Evolutionary conservation across 2,888 invertebrate species (phyloP).

Genomic region (Brenthis hecate): DNA sequence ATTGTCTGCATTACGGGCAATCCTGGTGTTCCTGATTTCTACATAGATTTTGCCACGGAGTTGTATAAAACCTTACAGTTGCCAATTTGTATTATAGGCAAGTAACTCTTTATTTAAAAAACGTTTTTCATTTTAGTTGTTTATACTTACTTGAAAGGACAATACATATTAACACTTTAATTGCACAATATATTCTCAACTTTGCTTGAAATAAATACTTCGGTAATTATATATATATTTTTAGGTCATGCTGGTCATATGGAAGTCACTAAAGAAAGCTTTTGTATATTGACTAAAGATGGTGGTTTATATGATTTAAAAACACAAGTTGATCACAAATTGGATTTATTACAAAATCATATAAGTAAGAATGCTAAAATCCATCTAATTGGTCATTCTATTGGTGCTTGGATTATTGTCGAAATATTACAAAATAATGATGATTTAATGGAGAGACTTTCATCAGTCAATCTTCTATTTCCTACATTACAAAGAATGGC

Average conservation of each 20-base stretch:
- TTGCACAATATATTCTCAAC: not conserved
- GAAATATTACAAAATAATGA: conserved; percentile 85
- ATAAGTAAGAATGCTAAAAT: conserved; percentile 88
- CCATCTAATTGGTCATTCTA: conserved; percentile 94
- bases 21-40: conserved; percentile 93
- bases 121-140: not conserved
- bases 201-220: not conserved
- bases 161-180: no score
- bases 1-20: conserved; percentile 92
- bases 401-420: conserved; percentile 92
- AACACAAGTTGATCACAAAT: conserved; percentile 91
- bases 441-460: conserved; percentile 77
- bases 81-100: conserved; percentile 91
- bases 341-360: conserved; percentile 88
- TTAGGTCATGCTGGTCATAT: conserved; percentile 90
- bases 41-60: conserved; percentile 86
- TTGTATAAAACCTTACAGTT: conserved; percentile 84
- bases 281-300: conserved; percentile 61
- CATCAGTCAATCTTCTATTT: conserved; percentile 89
- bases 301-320: conserved; percentile 85
- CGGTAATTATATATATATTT: conserved; percentile 14
- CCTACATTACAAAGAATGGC: conserved; percentile 94
- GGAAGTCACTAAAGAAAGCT: conserved; percentile 70
- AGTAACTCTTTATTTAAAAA: conserved; percentile 39
- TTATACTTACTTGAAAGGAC: no score